phyloP scores from a whole-genome alignment of 1,140 invertebrate genomes.

The Melitaea cinxia region DNA sequence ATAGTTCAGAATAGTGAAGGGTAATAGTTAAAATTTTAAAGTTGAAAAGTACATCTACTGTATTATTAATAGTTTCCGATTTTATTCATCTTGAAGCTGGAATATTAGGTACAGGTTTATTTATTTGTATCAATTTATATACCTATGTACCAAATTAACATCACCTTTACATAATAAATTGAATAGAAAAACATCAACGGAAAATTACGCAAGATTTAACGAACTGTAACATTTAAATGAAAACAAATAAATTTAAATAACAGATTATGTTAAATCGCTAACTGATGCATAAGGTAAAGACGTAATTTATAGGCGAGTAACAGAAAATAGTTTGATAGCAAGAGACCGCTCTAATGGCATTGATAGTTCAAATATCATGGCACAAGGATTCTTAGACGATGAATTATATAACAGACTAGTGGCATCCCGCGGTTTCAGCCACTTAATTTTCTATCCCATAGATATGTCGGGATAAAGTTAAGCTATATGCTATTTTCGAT shows the following conservation, averaged over 20 bases:
- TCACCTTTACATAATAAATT: too few relatives aligned
- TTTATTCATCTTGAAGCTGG: too few relatives aligned
- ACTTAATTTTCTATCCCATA: neutral
- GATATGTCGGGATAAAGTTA: neutral
- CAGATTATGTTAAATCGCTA: conserved; percentile 16
- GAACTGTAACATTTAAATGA: neutral
- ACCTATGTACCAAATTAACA: too few relatives aligned
- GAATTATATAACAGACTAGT: conserved; percentile 3
- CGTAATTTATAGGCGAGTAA: conserved; percentile 19
- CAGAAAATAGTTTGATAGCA: conserved; percentile 18
- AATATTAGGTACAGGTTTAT: too few relatives aligned
- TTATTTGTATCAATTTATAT: too few relatives aligned
- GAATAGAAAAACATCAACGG: too few relatives aligned
- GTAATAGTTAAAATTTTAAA: too few relatives aligned
- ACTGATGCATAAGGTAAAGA: conserved; percentile 7
- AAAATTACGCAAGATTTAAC: neutral
- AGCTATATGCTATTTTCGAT: neutral
- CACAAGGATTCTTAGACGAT: conserved; percentile 8
- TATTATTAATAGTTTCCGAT: too few relatives aligned
- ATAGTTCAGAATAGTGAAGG: too few relatives aligned
- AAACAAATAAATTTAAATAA: conserved; percentile 20
- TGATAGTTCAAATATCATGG: conserved; percentile 33
- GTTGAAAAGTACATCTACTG: too few relatives aligned
- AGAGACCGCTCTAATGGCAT: conserved; percentile 43
- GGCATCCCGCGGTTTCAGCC: too few relatives aligned